Evolutionary conservation across 2,797 vertebrate species (phyloP).

Genomic region (Pelodytes ibericus): DNA sequence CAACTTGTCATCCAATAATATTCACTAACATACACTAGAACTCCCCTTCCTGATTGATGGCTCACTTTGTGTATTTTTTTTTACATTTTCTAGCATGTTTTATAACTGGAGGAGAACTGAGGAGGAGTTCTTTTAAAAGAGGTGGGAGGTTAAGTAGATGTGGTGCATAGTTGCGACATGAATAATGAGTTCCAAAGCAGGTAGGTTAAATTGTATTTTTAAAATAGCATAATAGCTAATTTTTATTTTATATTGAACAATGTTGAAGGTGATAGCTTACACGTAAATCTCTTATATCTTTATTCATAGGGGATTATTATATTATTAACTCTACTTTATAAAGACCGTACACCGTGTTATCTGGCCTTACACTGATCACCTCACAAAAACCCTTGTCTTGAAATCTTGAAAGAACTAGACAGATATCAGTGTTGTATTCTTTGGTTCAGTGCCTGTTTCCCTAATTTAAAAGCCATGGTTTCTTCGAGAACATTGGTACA

Average conservation of each 20-base stretch:
- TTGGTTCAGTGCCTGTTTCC: neutral
- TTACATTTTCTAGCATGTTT: neutral
- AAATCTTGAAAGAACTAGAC: neutral
- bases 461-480: neutral
- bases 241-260: neutral
- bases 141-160: neutral
- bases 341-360: neutral
- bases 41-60: neutral
- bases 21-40: neutral
- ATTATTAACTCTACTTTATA: neutral
- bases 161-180: neutral
- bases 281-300: neutral
- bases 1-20: neutral
- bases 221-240: neutral
- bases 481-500: constrained; percentile 3
- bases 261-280: neutral
- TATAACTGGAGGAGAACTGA: neutral
- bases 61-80: neutral
- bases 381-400: too few relatives aligned
- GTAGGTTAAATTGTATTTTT: neutral
- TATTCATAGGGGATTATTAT: neutral
- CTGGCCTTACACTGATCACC: neutral
- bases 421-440: neutral
- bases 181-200: neutral
- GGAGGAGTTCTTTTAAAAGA: neutral